Evolutionary conservation across 2,797 vertebrate genomes (phyloP).

Genomic region (Onychomys torridus): DNA sequence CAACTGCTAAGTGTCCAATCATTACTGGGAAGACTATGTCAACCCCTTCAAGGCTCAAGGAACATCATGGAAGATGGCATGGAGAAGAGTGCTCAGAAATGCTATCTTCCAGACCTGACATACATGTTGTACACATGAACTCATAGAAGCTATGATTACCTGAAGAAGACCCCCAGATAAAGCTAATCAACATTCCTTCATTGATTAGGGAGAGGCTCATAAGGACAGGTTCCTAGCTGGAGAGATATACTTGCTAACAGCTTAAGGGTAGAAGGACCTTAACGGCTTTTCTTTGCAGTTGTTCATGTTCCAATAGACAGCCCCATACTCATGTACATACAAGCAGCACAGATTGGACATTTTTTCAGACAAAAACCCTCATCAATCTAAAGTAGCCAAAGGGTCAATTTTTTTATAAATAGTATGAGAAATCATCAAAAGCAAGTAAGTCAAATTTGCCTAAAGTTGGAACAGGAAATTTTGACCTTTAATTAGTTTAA

Average conservation of each 20-base stretch:
- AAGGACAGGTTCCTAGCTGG: background rate
- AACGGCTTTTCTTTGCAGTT: background rate
- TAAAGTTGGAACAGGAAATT: slow-evolving; percentile 25
- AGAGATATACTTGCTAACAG: background rate
- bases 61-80: background rate
- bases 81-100: background rate
- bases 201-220: background rate
- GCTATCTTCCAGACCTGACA: background rate
- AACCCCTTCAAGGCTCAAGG: background rate
- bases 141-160: background rate
- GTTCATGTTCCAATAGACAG: background rate
- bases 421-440: background rate
- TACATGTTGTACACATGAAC: background rate
- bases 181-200: background rate
- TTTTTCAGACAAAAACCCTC: background rate
- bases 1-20: background rate
- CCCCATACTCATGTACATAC: background rate
- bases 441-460: background rate
- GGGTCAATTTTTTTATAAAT: background rate
- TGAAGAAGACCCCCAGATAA: background rate
- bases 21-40: background rate
- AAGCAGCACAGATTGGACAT: background rate
- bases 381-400: background rate
- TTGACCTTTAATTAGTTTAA: background rate
- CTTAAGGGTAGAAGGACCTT: background rate